A percentile compares a stretch with the other conserved stretches of the same genome.
These are phyloP conservation scores for Synodontis membranacea DNA, from an alignment of 2,113 vertebrate genomes.

Conservation along the genomic window DNA sequence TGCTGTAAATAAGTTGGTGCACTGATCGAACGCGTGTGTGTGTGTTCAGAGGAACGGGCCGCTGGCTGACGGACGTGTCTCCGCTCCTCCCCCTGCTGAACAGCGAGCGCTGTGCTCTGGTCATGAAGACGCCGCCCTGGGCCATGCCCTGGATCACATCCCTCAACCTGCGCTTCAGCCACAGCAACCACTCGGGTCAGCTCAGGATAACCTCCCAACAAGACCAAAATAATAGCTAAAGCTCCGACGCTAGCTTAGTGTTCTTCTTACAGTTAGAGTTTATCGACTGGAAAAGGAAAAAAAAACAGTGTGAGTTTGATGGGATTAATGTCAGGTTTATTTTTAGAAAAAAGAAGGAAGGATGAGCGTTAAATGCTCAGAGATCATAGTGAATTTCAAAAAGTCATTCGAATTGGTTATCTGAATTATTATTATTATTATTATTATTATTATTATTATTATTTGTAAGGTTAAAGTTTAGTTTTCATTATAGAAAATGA, in stretches of 20 bases:
- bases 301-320: not conserved
- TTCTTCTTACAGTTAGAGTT: not conserved
- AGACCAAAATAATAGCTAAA: not conserved
- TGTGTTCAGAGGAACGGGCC: slow-evolving; percentile 69
- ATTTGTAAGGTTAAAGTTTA: too few relatives aligned
- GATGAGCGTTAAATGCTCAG: not conserved
- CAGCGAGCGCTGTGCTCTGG: slow-evolving; percentile 65
- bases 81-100: slow-evolving; percentile 73
- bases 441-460: not conserved
- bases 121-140: slow-evolving; percentile 76
- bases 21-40: not conserved
- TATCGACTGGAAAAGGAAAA: not conserved
- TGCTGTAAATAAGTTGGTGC: not conserved
- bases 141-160: slow-evolving; percentile 76
- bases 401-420: not conserved
- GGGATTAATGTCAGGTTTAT: not conserved
- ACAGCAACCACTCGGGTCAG: slow-evolving; percentile 60
- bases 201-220: not conserved
- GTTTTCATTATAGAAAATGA: not conserved
- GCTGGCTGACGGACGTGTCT: slow-evolving; percentile 76
- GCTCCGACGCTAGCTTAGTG: not conserved
- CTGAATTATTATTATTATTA: not conserved
- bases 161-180: slow-evolving; percentile 74
- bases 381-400: too few relatives aligned
- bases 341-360: too few relatives aligned